A percentile compares a stretch with the other conserved stretches of the same genome.
Conservation (phyloP, 2,113 vertebrate species). For the Chloropsis cyanopogon region DNA sequence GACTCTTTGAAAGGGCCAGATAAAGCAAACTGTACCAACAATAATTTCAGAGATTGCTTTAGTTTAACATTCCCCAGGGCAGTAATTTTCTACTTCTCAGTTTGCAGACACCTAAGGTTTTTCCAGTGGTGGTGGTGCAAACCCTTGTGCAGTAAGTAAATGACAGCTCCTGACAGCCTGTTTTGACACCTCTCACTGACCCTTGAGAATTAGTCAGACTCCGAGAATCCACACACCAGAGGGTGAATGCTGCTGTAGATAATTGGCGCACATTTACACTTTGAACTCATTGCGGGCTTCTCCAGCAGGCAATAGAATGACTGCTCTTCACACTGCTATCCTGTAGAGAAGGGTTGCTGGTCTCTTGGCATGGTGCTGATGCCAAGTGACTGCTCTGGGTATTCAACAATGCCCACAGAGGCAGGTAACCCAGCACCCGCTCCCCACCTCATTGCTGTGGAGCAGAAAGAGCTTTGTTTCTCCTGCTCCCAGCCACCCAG, state of each 20-base stretch:
- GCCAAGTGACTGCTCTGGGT: not conserved
- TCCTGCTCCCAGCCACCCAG: not conserved
- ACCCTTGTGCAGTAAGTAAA: not conserved
- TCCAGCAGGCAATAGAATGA: not conserved
- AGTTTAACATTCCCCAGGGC: not conserved
- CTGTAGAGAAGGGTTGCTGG: accelerated
- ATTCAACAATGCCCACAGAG: not conserved
- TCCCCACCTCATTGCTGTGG: not conserved
- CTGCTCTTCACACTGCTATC: not conserved
- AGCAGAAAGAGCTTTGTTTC: not conserved
- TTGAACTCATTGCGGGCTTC: not conserved
- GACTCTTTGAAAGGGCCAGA: not conserved
- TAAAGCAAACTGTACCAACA: not conserved
- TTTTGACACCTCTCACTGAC: not conserved
- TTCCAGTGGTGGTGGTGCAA: not conserved
- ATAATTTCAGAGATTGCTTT: not conserved
- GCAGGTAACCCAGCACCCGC: not conserved
- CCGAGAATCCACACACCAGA: not conserved
- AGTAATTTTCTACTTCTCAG: not conserved
- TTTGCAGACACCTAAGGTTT: not conserved
- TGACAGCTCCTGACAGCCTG: not conserved
- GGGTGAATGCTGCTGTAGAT: not conserved
- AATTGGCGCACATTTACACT: not conserved
- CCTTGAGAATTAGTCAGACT: not conserved
- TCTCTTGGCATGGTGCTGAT: not conserved